Conservation (phyloP, 2,888 invertebrate species). For the Agrotis puta region DNA sequence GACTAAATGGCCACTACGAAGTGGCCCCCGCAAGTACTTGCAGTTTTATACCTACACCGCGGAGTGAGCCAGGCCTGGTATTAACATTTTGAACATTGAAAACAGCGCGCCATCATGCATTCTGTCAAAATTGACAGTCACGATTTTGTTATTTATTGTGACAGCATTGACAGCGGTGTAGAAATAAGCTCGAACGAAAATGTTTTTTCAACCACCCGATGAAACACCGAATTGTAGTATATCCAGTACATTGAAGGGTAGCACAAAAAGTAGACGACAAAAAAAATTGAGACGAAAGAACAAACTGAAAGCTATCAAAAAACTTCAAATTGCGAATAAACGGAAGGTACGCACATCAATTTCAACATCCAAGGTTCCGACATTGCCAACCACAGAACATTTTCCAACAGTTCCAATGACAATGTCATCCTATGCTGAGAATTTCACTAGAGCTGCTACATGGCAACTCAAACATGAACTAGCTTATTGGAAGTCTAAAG, state of each 20-base stretch:
- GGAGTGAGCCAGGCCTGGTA: neutral
- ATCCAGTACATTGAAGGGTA: conserved; percentile 43
- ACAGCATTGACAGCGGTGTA: conserved; percentile 3
- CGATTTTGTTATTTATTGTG: neutral
- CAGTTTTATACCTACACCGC: too few species aligned
- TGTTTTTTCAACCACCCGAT: conserved; percentile 74
- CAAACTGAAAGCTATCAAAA: conserved; percentile 63
- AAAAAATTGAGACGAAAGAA: conserved; percentile 71
- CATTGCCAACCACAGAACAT: too few species aligned
- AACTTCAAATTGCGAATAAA: conserved; percentile 57
- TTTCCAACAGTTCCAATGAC: conserved; percentile 53
- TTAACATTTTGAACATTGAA: neutral
- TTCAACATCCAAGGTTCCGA: conserved; percentile 11
- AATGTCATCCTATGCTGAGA: conserved; percentile 86
- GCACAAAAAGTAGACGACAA: conserved; percentile 66
- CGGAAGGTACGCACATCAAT: conserved; percentile 61
- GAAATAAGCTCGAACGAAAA: conserved; percentile 43
- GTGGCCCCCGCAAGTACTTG: too few species aligned
- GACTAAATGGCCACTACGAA: too few species aligned
- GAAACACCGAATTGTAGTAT: conserved; percentile 53
- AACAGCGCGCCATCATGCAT: neutral
- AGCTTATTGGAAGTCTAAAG: conserved; percentile 92
- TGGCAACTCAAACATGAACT: conserved; percentile 91
- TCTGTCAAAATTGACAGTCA: conserved; percentile 29
- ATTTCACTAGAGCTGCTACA: conserved; percentile 81